Percentiles rank a stretch among this genome's conserved stretches.
Evolutionary conservation across 1,140 invertebrate species (phyloP).

Genomic region (Drosophila yakuba): DNA sequence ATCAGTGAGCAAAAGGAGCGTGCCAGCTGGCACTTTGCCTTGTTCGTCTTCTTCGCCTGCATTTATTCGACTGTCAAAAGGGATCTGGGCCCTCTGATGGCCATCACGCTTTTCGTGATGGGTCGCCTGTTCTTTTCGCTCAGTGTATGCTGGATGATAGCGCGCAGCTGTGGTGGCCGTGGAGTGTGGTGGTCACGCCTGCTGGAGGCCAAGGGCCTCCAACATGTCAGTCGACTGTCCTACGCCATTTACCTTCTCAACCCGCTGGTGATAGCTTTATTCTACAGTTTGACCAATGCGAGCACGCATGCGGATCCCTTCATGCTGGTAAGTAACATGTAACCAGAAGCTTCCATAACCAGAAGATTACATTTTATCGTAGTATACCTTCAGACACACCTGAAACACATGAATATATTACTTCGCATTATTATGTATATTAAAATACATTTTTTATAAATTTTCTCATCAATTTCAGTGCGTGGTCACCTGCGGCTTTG

Average conservation of each 20-base stretch:
- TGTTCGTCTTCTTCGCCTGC: slow-evolving; percentile 72
- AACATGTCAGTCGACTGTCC: slow-evolving; percentile 81
- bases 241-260: slow-evolving; percentile 84
- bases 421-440: background rate
- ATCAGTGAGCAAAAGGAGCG: slow-evolving; percentile 60
- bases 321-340: slow-evolving; percentile 71
- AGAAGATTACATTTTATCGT: too few relatives aligned
- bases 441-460: background rate
- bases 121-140: slow-evolving; percentile 76
- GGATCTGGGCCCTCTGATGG: slow-evolving; percentile 62
- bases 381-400: too few relatives aligned
- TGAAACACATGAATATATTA: too few relatives aligned
- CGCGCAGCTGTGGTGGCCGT: slow-evolving; percentile 71
- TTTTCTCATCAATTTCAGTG: slow-evolving; percentile 41
- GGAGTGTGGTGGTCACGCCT: slow-evolving; percentile 80
- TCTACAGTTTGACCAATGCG: slow-evolving; percentile 72
- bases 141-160: slow-evolving; percentile 82
- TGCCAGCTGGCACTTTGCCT: slow-evolving; percentile 69
- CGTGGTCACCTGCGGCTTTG: slow-evolving; percentile 77
- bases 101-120: slow-evolving; percentile 73
- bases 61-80: slow-evolving; percentile 79
- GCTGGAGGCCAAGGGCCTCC: slow-evolving; percentile 77
- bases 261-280: slow-evolving; percentile 75
- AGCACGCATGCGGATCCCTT: slow-evolving; percentile 82
- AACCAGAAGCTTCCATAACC: too few relatives aligned